phyloP scores from a whole-genome alignment of 2,113 vertebrate genomes.

The Saimiri boliviensis region DNA sequence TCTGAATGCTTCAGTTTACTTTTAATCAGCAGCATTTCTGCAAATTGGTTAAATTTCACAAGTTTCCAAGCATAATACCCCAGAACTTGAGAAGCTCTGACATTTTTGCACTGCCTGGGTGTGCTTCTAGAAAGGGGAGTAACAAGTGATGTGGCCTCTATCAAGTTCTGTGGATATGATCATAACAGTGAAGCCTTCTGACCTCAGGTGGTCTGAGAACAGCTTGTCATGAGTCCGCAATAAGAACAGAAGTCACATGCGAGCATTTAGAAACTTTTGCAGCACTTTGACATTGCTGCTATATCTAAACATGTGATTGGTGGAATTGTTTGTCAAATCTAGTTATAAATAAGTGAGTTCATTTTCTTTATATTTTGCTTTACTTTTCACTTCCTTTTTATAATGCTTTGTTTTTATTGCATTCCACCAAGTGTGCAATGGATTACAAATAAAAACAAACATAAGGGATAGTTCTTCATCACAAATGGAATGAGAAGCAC shows the following conservation, averaged over 20 bases:
- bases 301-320: neutral
- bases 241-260: neutral
- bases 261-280: neutral
- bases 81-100: neutral
- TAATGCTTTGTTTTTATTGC: neutral
- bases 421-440: neutral
- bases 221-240: neutral
- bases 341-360: neutral
- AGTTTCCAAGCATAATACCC: neutral
- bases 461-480: neutral
- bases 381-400: conserved; percentile 25
- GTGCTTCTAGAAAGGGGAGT: neutral
- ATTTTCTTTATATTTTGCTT: neutral
- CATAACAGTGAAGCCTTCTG: neutral
- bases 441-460: neutral
- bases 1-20: neutral
- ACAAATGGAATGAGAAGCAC: neutral
- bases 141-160: neutral
- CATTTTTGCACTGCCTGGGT: neutral
- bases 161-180: neutral
- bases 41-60: neutral
- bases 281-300: neutral
- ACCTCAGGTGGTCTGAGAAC: neutral
- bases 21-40: neutral
- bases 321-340: neutral